A percentile compares a stretch with the other conserved stretches of the same genome.
phyloP scores from a whole-genome alignment of 2,888 invertebrate species.

The Ochropleura plecta region DNA sequence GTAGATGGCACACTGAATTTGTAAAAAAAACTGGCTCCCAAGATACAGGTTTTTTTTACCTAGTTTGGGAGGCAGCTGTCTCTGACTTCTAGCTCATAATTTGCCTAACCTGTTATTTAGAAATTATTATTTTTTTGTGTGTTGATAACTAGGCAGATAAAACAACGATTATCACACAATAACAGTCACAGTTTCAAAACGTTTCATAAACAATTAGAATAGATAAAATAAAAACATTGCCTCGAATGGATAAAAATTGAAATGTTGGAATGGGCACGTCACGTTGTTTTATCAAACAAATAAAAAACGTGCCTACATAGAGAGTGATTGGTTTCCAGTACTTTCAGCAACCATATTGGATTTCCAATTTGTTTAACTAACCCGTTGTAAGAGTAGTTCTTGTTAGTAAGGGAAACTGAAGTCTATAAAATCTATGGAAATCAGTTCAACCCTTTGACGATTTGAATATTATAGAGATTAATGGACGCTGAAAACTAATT shows the following conservation, averaged over 20 bases:
- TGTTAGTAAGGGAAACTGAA: conserved; percentile 15
- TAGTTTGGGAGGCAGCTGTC: too few species aligned
- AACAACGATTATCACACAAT: not conserved
- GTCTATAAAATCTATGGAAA: conserved; percentile 28
- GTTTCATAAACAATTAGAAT: not conserved
- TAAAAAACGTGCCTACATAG: not conserved
- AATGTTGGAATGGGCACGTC: conserved; percentile 3
- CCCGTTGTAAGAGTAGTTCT: not conserved
- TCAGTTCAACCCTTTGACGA: conserved; percentile 24
- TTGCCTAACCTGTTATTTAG: too few species aligned
- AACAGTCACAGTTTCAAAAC: not conserved
- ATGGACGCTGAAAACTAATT: not conserved
- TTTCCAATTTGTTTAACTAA: conserved; percentile 42
- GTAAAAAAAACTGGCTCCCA: too few species aligned
- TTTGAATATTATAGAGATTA: conserved; percentile 16
- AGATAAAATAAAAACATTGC: not conserved
- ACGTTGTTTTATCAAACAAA: not conserved
- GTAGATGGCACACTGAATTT: too few species aligned
- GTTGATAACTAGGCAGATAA: not conserved
- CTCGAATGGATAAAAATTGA: not conserved
- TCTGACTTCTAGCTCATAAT: too few species aligned
- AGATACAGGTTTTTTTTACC: too few species aligned
- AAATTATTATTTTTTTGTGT: too few species aligned
- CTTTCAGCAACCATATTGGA: conserved; percentile 22
- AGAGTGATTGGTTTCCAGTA: conserved; percentile 42